Percentiles rank a stretch among this genome's conserved stretches.
These are phyloP conservation scores for Drosophila nigromelanica DNA, from an alignment of 1,140 invertebrate species.

Conservation along the genomic window DNA sequence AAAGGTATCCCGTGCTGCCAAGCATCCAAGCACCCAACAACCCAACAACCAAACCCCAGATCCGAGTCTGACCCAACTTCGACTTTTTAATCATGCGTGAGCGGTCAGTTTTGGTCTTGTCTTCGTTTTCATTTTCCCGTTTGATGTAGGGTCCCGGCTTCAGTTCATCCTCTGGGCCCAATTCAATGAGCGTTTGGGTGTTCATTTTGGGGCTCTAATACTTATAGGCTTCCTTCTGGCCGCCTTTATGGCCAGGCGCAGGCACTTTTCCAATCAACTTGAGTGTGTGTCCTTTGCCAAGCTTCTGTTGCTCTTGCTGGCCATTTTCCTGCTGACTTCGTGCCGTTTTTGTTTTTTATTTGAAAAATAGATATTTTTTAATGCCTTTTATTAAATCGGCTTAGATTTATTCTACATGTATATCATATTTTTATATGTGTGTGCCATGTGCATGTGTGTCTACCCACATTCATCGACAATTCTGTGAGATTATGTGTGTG, in stretches of 20 bases:
- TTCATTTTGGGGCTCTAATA: slow-evolving; percentile 36
- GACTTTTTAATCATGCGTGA: slow-evolving; percentile 53
- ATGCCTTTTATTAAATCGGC: slow-evolving; percentile 78
- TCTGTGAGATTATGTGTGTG: slow-evolving; percentile 5
- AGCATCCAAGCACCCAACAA: no score
- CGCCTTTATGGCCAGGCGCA: slow-evolving; percentile 9
- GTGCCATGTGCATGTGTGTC: slow-evolving; percentile 1
- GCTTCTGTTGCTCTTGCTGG: slow-evolving; percentile 4
- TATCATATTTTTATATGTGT: slow-evolving; percentile 22
- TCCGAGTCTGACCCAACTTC: slow-evolving; percentile 17
- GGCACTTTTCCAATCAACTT: slow-evolving; percentile 55
- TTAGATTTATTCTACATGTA: slow-evolving; percentile 74
- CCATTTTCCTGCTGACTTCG: slow-evolving; percentile 48
- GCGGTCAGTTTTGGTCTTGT: slow-evolving; percentile 17
- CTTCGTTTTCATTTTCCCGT: slow-evolving; percentile 18
- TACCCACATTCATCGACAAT: neutral
- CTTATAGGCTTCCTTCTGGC: slow-evolving; percentile 28
- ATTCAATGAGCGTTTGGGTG: slow-evolving; percentile 25
- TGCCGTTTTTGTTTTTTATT: slow-evolving; percentile 74
- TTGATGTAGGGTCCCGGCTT: slow-evolving; percentile 38
- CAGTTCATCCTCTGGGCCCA: slow-evolving; percentile 17
- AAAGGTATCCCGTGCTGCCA: slow-evolving; percentile 51
- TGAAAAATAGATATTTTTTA: slow-evolving; percentile 79
- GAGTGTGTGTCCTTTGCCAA: slow-evolving; percentile 37
- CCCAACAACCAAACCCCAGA: neutral